Conservation (phyloP, 1,140 invertebrate species). For the Diorhabda elongata region DNA sequence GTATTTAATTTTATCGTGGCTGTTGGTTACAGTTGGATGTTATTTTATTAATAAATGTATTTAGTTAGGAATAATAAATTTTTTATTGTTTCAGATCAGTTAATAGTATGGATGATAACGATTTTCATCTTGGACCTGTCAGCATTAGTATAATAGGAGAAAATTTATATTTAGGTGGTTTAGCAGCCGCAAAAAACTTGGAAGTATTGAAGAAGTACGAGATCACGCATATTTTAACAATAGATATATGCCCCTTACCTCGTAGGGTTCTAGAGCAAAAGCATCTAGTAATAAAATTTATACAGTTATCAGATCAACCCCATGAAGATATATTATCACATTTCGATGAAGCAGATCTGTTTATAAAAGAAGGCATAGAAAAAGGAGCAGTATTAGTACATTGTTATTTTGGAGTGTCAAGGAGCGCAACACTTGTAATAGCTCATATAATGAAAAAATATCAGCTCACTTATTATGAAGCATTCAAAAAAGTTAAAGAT, state of each 20-base stretch:
- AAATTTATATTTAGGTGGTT: conserved; percentile 69
- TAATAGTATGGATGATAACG: conserved; percentile 3
- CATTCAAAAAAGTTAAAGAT: conserved; percentile 53
- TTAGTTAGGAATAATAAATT: no score
- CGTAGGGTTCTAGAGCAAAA: conserved; percentile 63
- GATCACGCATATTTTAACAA: conserved; percentile 73
- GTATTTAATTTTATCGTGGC: no score
- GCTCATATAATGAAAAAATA: conserved; percentile 83
- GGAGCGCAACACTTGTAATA: conserved; percentile 77
- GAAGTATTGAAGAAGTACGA: conserved; percentile 61
- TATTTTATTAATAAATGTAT: no score
- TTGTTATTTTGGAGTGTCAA: conserved; percentile 82
- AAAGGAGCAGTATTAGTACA: conserved; percentile 69
- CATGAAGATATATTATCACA: conserved; percentile 77
- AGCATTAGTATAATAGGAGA: conserved; percentile 66
- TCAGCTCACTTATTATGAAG: conserved; percentile 63
- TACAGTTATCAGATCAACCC: conserved; percentile 77
- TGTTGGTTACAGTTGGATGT: no score
- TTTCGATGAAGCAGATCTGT: conserved; percentile 68
- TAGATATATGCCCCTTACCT: conserved; percentile 77
- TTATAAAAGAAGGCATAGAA: conserved; percentile 59
- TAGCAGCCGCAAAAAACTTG: conserved; percentile 71
- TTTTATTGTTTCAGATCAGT: no score
- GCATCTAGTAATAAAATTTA: conserved; percentile 66
- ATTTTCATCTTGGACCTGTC: conserved; percentile 53